Evolutionary conservation across 2,888 invertebrate genomes (phyloP).

Genomic region (Drosophila kuntzei): DNA sequence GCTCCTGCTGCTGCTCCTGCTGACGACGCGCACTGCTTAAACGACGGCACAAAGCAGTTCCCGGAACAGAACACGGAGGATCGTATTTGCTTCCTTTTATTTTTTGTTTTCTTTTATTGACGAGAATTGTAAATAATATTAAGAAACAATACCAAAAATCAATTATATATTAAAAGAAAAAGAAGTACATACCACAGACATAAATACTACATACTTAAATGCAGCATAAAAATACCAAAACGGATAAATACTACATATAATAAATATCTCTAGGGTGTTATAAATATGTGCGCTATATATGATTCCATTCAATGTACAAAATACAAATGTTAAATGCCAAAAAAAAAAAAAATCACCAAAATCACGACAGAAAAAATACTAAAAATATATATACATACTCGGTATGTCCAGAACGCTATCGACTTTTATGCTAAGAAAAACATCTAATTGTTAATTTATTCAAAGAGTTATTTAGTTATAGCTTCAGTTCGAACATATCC

Average conservation of each 20-base stretch:
- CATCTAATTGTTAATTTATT: slow-evolving; percentile 13
- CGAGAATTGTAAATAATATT: slow-evolving; percentile 51
- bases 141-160: slow-evolving; percentile 30
- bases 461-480: slow-evolving; percentile 2
- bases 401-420: slow-evolving; percentile 12
- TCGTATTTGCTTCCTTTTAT: slow-evolving; percentile 11
- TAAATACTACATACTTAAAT: slow-evolving; percentile 16
- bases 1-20: slow-evolving; percentile 36
- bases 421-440: slow-evolving; percentile 9
- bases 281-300: slow-evolving; percentile 41
- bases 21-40: slow-evolving; percentile 58
- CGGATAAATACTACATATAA: slow-evolving; percentile 15
- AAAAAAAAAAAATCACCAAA: slow-evolving; percentile 20
- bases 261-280: slow-evolving; percentile 43
- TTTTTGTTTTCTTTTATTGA: slow-evolving; percentile 29
- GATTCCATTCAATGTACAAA: slow-evolving; percentile 76
- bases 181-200: slow-evolving; percentile 6
- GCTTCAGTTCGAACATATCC: slow-evolving; percentile 5
- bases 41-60: slow-evolving; percentile 34
- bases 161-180: slow-evolving; percentile 20
- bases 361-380: slow-evolving; percentile 5
- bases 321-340: slow-evolving; percentile 46
- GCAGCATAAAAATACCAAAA: slow-evolving; percentile 22
- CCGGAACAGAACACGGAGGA: slow-evolving; percentile 30
- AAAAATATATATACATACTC: slow-evolving; percentile 26